Conservation (phyloP, 2,797 vertebrate species). For the Loriculus beryllinus region DNA sequence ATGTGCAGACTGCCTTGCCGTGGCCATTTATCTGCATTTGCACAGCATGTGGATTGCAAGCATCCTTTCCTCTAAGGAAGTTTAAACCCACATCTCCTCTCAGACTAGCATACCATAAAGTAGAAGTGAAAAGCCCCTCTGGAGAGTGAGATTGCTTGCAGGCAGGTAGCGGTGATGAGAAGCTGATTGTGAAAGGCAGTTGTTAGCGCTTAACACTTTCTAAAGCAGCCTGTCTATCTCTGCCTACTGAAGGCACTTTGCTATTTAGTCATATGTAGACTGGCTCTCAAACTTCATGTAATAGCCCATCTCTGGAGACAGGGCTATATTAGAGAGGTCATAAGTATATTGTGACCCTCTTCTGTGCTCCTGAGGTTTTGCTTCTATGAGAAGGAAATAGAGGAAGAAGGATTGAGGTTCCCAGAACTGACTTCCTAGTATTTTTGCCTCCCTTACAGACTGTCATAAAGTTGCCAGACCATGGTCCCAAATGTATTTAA, state of each 20-base stretch:
- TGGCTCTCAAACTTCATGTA: not conserved
- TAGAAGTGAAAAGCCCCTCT: not conserved
- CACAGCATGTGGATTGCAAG: not conserved
- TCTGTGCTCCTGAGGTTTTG: not conserved
- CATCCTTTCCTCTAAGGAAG: not conserved
- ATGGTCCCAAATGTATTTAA: not conserved
- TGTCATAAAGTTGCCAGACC: not conserved
- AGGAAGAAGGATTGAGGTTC: not conserved
- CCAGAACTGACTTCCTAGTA: not conserved
- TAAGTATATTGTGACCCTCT: fast-evolving
- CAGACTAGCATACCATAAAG: not conserved
- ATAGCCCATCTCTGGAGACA: not conserved
- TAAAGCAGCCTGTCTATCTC: not conserved
- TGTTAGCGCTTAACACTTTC: not conserved
- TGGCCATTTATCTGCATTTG: not conserved
- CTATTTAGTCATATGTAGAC: not conserved
- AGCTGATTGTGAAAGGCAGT: conserved; percentile 3
- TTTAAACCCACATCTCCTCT: not conserved
- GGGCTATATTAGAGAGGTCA: not conserved
- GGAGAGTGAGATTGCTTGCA: not conserved
- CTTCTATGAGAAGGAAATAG: not conserved
- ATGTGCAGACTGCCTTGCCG: not conserved
- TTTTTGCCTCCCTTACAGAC: not conserved
- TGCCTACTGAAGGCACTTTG: not conserved
- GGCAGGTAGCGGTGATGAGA: not conserved